Conservation (phyloP, 2,888 invertebrate species). For the Entomobrya multifasciata region DNA sequence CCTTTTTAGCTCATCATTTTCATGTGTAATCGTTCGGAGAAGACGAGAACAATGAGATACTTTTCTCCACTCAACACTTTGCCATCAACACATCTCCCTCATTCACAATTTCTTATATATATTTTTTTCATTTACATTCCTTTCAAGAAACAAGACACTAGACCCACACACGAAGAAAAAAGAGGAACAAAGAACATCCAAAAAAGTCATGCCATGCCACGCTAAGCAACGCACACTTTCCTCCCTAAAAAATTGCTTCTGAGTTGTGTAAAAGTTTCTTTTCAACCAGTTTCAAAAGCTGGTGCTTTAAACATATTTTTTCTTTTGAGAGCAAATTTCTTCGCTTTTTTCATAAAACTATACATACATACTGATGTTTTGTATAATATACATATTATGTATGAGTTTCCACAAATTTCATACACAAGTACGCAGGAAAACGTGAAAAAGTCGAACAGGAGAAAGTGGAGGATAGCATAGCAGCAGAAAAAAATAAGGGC, state of each 20-base stretch:
- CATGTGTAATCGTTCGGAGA: too few relatives aligned
- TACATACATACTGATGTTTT: not conserved
- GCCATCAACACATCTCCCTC: not conserved
- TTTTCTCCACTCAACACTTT: not conserved
- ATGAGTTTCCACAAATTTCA: not conserved
- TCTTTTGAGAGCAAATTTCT: not conserved
- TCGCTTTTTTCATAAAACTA: not conserved
- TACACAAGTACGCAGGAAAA: not conserved
- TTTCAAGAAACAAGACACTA: constrained; percentile 21
- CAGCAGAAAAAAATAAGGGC: constrained; percentile 5
- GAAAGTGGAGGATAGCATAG: not conserved
- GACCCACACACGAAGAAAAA: not conserved
- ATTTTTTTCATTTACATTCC: constrained; percentile 46
- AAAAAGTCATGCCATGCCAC: not conserved
- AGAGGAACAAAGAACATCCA: not conserved
- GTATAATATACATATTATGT: not conserved
- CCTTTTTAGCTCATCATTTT: too few relatives aligned
- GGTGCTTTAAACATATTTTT: not conserved
- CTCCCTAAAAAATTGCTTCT: too few relatives aligned
- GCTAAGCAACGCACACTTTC: too few relatives aligned
- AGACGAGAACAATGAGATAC: not conserved
- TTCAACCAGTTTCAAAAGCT: not conserved
- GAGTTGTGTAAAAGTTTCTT: too few relatives aligned
- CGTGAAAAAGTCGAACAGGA: constrained; percentile 7
- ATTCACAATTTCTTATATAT: not conserved